These are phyloP conservation scores for Antechinus flavipes DNA, from an alignment of 2,113 vertebrate genomes.

Conservation along the genomic window DNA sequence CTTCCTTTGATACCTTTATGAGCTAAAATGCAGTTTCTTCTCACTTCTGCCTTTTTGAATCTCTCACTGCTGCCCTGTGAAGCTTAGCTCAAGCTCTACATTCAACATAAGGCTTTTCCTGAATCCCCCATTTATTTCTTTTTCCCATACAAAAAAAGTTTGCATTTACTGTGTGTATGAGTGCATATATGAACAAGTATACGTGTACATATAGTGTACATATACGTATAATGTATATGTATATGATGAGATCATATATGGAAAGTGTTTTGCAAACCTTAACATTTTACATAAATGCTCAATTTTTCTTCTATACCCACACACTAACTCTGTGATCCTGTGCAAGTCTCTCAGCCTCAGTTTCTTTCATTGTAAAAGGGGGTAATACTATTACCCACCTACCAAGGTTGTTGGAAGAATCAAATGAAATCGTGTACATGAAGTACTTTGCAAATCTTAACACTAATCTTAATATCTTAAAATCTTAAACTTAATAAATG, in stretches of 20 bases:
- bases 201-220: no score
- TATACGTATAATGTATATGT: neutral
- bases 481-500: neutral
- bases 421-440: neutral
- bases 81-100: neutral
- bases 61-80: neutral
- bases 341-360: neutral
- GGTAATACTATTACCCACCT: neutral
- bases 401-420: neutral
- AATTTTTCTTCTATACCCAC: neutral
- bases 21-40: neutral
- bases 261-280: neutral
- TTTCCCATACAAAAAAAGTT: neutral
- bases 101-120: neutral
- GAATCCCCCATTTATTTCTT: neutral
- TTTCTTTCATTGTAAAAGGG: neutral
- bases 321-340: neutral
- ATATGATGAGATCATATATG: neutral
- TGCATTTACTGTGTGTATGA: neutral
- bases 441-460: neutral
- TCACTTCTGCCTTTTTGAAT: neutral
- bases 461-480: no score
- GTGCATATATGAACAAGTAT: neutral
- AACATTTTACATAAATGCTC: neutral
- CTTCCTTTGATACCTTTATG: neutral